Conservation (phyloP, 2,888 invertebrate species). For the Agapetus fuscipes region DNA sequence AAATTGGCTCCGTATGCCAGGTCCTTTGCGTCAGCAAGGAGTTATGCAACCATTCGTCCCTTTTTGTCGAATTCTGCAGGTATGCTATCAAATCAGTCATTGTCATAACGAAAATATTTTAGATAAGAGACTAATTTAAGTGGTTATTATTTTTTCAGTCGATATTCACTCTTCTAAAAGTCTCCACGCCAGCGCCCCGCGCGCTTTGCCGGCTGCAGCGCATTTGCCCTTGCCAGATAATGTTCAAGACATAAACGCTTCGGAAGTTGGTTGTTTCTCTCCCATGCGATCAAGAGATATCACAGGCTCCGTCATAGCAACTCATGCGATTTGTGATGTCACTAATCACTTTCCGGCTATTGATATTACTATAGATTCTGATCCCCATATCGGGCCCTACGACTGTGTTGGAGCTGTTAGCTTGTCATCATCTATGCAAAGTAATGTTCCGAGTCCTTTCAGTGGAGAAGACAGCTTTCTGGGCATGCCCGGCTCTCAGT, state of each 20-base stretch:
- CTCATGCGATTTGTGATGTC: constrained; percentile 27
- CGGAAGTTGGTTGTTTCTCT: constrained; percentile 55
- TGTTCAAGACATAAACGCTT: constrained; percentile 51
- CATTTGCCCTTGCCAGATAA: constrained; percentile 50
- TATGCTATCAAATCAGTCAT: no score
- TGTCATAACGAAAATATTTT: no score
- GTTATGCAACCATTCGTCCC: no score
- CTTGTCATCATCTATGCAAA: constrained; percentile 63
- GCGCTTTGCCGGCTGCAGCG: constrained; percentile 45
- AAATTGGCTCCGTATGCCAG: no score
- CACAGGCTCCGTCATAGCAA: constrained; percentile 47
- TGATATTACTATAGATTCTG: constrained; percentile 35
- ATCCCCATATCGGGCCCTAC: constrained; percentile 56
- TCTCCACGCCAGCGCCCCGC: constrained; percentile 38
- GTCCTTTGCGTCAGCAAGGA: no score
- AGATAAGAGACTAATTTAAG: no score
- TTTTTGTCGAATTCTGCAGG: no score
- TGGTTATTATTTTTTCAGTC: no score
- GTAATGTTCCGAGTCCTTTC: constrained; percentile 63
- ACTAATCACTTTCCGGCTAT: constrained; percentile 25
- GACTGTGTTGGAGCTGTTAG: constrained; percentile 58
- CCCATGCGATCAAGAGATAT: constrained; percentile 55
- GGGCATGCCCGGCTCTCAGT: constrained; percentile 69
- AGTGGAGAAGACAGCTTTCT: constrained; percentile 51
- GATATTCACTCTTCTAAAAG: no score